These are phyloP conservation scores for Myotis yumanensis DNA, from an alignment of 2,113 vertebrate species.

Conservation along the genomic window DNA sequence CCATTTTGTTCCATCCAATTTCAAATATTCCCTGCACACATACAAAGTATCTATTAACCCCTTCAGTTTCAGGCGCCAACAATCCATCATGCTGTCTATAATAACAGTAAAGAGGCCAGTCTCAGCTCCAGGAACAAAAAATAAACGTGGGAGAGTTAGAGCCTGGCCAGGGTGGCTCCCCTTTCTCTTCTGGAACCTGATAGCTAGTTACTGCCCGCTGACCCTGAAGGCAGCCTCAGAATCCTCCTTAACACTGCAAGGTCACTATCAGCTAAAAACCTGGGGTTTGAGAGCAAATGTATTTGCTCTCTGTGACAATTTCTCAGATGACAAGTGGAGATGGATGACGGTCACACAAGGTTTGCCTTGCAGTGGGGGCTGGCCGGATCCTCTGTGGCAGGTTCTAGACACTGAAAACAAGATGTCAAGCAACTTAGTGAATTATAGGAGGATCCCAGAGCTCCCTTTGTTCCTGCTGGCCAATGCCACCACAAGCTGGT, in stretches of 20 bases:
- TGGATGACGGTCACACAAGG: neutral
- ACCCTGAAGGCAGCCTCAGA: neutral
- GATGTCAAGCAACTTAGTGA: neutral
- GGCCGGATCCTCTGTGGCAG: neutral
- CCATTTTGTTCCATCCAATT: neutral
- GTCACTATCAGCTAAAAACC: neutral
- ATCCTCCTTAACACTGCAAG: neutral
- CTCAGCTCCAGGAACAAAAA: neutral
- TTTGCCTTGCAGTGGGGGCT: neutral
- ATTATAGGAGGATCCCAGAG: neutral
- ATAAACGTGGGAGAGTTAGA: neutral
- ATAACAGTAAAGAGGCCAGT: constrained; percentile 9
- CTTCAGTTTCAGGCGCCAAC: neutral
- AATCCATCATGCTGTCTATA: neutral
- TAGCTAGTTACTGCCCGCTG: neutral
- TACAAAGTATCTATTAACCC: neutral
- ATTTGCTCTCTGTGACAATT: neutral
- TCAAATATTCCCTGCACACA: neutral
- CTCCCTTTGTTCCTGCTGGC: neutral
- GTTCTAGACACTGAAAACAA: neutral
- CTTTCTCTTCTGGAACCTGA: neutral
- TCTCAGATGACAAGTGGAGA: neutral
- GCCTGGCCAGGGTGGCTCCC: neutral
- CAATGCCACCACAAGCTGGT: neutral
- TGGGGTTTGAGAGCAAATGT: neutral